These are phyloP conservation scores for Pseudachorutes palmiensis DNA, from an alignment of 1,140 invertebrate species.

Conservation along the genomic window DNA sequence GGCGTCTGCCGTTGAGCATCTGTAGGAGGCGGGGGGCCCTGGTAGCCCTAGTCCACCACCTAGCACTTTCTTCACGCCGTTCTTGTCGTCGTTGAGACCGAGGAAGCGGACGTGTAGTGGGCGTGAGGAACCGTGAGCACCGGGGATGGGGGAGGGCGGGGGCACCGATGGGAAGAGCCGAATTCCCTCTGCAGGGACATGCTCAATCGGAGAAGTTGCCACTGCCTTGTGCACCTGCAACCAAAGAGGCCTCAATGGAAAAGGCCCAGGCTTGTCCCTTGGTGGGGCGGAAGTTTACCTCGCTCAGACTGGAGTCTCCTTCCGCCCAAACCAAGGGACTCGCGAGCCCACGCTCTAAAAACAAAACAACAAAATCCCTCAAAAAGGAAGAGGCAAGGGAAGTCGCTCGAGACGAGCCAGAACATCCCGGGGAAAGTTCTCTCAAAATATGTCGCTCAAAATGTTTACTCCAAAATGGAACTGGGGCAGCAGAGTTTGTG, in stretches of 20 bases:
- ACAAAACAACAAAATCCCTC: not conserved
- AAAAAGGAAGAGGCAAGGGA: too few relatives aligned
- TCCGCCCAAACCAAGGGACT: conserved; percentile 25
- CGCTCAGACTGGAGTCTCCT: conserved; percentile 27
- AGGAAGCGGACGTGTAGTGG: conserved; percentile 35
- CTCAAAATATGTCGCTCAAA: too few relatives aligned
- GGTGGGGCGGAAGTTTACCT: conserved; percentile 12
- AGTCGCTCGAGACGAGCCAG: too few relatives aligned
- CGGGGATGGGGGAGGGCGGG: not conserved
- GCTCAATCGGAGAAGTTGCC: conserved; percentile 74
- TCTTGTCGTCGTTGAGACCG: conserved; percentile 34
- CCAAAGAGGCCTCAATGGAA: not conserved
- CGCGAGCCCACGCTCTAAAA: conserved; percentile 22
- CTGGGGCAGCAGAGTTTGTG: too few relatives aligned
- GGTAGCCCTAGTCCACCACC: not conserved
- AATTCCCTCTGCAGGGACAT: conserved; percentile 2
- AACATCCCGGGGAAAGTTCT: too few relatives aligned
- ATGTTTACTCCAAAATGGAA: too few relatives aligned
- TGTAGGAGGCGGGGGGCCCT: conserved; percentile 4
- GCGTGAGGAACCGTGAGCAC: not conserved
- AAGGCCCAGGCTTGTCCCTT: conserved; percentile 8
- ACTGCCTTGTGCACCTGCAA: conserved; percentile 70
- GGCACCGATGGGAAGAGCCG: not conserved
- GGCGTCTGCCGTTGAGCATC: conserved; percentile 51
- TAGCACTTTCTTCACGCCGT: conserved; percentile 26